phyloP scores from a whole-genome alignment of 2,888 invertebrate species.

The Seira ritae region DNA sequence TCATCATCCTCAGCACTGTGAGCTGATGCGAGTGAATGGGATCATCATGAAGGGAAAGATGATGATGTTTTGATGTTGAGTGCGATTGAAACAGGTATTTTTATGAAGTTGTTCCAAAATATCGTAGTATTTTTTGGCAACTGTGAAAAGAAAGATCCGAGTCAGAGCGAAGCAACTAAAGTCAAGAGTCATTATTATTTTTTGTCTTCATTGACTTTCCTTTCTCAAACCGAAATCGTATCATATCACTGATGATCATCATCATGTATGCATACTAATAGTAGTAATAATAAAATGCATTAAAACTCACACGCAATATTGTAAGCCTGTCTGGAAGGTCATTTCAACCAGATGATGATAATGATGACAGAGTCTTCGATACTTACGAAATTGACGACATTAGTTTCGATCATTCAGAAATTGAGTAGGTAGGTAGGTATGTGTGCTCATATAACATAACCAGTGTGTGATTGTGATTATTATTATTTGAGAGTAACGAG shows the following conservation, averaged over 20 bases:
- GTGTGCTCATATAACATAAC: neutral
- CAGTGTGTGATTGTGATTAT: conserved; percentile 25
- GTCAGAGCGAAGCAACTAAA: no score
- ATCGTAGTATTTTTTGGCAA: conserved; percentile 43
- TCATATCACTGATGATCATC: neutral
- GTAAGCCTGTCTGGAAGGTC: conserved; percentile 38
- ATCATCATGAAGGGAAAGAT: neutral
- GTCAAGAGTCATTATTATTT: conserved; percentile 3
- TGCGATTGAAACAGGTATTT: conserved; percentile 44
- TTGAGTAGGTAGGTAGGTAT: conserved; percentile 7
- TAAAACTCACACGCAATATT: conserved; percentile 40
- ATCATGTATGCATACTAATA: conserved; percentile 23
- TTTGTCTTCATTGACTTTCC: conserved; percentile 8
- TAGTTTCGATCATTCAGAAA: neutral
- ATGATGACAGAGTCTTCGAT: neutral
- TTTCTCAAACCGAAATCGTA: conserved; percentile 17
- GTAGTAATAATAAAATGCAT: conserved; percentile 25
- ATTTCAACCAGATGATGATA: conserved; percentile 21
- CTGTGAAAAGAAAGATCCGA: conserved; percentile 12
- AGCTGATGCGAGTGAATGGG: neutral
- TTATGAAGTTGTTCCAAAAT: conserved; percentile 45
- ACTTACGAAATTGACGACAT: neutral
- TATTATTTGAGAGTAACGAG: conserved; percentile 11
- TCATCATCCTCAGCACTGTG: neutral
- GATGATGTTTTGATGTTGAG: conserved; percentile 13